Base-by-base conservation (phyloP, 2,113 vertebrate species). In the Bubo blakistoni region DNA sequence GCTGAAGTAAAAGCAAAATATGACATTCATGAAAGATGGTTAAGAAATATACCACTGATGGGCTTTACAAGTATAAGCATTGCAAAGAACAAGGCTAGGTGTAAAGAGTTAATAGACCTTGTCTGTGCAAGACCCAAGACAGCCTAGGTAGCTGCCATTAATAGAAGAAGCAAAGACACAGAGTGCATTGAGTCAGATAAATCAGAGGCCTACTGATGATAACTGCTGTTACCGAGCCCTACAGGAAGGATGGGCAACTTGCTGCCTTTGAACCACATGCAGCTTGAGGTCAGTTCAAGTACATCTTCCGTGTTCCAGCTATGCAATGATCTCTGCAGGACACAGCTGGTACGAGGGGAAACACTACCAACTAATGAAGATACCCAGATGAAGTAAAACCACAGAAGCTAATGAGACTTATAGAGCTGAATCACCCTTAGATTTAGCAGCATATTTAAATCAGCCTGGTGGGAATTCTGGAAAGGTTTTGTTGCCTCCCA, bases 251-350 rank as follows among this genome's bases (percentile, higher is more conserved):
- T 52, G 29, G 52, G 11, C 11, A 88, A 38, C 27, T 42, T n/a
- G 26, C 70, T 90, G 38, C 52, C 54, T 82, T 61, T 11, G 78
- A 40, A 57, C 12, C 36, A 25, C 34, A 2, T 7, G 32, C 62
- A 86, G 65, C n/a, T 67, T 25, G 55, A 85, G 59, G 55, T 17
- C 47, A 87, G 24, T 24, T 89, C 90, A 91, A 96, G 87, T 13
- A 18, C 42, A 70, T 44, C 30, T 73, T 38, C 42, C 2, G 1
- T 27, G n/a, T 44, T 57, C 57, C 67, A 69, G 44, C 58, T 65
- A 13, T 24, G 34, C 22, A 61, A 17, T 61, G 44, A 61, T 80
- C 66, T 86, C 90, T 82, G 74, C 18, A 51, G 54, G 52, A 88
- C 34, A 55, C 16, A 44, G 4, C n/a, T 61, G 67, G 17, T 63